Percentiles rank a stretch among this genome's conserved stretches.
phyloP scores from a whole-genome alignment of 2,888 invertebrate genomes.

The Anagyrus pseudococci region DNA sequence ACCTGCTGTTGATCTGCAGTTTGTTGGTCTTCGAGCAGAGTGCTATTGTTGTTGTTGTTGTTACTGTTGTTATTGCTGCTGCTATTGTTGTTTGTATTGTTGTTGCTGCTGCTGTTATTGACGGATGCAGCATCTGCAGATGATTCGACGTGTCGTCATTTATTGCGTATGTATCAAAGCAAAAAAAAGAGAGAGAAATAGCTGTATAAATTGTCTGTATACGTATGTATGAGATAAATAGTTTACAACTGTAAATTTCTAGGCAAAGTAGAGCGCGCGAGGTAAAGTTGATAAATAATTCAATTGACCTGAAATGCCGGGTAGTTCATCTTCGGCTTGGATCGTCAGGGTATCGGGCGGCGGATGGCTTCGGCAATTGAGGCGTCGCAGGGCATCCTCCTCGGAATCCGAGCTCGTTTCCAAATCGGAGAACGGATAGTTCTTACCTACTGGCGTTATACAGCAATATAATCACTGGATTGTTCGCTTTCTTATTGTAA shows the following conservation, averaged over 20 bases:
- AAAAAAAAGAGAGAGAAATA: no score
- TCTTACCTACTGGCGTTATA: constrained; percentile 63
- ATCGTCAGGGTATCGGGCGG: constrained; percentile 57
- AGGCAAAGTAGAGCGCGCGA: no score
- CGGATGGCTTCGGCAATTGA: constrained; percentile 57
- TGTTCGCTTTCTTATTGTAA: no score
- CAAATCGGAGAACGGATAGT: constrained; percentile 70
- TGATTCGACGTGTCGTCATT: not conserved
- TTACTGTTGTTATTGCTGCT: constrained; percentile 43
- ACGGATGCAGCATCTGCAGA: constrained; percentile 45
- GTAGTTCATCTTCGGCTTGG: constrained; percentile 63
- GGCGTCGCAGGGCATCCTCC: constrained; percentile 71
- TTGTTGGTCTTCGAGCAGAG: constrained; percentile 46
- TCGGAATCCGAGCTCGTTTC: constrained; percentile 80
- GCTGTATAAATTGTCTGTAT: not conserved
- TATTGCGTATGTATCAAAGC: not conserved
- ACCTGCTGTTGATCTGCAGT: constrained; percentile 43
- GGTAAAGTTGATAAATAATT: no score
- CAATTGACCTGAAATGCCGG: constrained; percentile 49
- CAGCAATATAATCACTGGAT: no score
- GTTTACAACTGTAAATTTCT: not conserved
- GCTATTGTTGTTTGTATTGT: constrained; percentile 14
- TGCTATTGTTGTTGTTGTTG: constrained; percentile 12
- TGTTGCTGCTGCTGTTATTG: constrained; percentile 43
- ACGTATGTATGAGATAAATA: not conserved